Conservation (phyloP, 2,797 vertebrate species). For the Cossypha caffra region DNA sequence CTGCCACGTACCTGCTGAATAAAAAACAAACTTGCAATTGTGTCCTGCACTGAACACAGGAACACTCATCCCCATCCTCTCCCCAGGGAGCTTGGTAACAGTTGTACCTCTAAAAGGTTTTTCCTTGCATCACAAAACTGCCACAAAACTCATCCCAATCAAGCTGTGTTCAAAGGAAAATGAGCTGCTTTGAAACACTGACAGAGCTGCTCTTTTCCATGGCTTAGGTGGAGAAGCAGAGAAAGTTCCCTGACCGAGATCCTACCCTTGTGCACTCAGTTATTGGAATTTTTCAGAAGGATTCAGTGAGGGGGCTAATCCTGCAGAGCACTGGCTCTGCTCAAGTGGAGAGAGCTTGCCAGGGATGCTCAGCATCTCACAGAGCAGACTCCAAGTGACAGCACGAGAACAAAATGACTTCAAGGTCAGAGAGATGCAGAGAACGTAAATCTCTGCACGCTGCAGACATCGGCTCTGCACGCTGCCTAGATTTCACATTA, state of each 20-base stretch:
- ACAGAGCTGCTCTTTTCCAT: background rate
- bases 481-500: background rate
- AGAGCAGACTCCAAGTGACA: background rate
- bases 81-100: background rate
- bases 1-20: fast-evolving
- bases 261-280: background rate
- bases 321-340: background rate
- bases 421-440: conserved; percentile 33
- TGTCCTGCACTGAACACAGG: background rate
- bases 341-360: conserved; percentile 10
- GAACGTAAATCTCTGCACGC: background rate
- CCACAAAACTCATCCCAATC: background rate
- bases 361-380: conserved; percentile 9
- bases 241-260: background rate
- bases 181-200: background rate
- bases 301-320: background rate
- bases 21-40: background rate
- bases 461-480: background rate
- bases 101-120: background rate
- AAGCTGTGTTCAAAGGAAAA: background rate
- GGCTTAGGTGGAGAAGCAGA: background rate
- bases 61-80: background rate
- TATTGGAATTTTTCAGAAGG: background rate
- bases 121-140: background rate
- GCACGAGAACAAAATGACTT: background rate